A percentile compares a stretch with the other conserved stretches of the same genome.
Evolutionary conservation across 1,140 invertebrate genomes (phyloP).

Genomic region (Bombus consobrinus): DNA sequence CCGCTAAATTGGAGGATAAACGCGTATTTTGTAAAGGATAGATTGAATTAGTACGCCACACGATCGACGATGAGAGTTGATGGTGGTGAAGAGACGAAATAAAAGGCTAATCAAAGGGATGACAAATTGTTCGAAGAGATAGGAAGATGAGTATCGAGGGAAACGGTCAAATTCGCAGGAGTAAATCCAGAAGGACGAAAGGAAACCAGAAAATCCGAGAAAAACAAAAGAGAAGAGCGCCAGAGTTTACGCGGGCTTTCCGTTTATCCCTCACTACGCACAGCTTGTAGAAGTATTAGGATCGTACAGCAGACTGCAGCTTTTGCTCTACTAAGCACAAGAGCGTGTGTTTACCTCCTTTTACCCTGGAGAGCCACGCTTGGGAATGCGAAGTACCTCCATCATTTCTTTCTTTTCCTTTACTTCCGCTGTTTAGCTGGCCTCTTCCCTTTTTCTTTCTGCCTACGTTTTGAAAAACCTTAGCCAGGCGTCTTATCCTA

Average conservation of each 20-base stretch:
- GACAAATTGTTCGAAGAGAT: not conserved
- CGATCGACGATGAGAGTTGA: not conserved
- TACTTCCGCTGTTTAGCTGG: conserved; percentile 21
- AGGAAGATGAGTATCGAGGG: not conserved
- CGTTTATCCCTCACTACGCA: conserved; percentile 48
- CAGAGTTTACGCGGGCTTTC: conserved; percentile 41
- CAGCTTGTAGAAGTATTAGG: conserved; percentile 27
- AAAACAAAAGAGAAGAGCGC: conserved; percentile 8
- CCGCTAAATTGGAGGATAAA: conserved; percentile 7
- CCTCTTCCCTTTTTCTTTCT: conserved; percentile 29
- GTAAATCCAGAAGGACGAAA: not conserved
- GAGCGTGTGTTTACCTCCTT: conserved; percentile 69
- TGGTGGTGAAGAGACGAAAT: too few species aligned
- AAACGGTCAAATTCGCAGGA: not conserved
- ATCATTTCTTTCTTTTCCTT: conserved; percentile 59
- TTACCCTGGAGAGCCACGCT: conserved; percentile 61
- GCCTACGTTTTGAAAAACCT: conserved; percentile 39
- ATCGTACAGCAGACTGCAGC: conserved; percentile 41
- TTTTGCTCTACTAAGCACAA: conserved; percentile 57
- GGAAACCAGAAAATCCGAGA: too few species aligned
- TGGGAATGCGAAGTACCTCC: conserved; percentile 66
- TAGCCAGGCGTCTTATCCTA: not conserved
- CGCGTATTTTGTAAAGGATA: conserved; percentile 18
- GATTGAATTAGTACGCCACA: not conserved
- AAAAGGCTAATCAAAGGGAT: not conserved